A percentile compares a stretch with the other conserved stretches of the same genome.
phyloP scores from a whole-genome alignment of 2,113 vertebrate species.

The Petromus typicus region DNA sequence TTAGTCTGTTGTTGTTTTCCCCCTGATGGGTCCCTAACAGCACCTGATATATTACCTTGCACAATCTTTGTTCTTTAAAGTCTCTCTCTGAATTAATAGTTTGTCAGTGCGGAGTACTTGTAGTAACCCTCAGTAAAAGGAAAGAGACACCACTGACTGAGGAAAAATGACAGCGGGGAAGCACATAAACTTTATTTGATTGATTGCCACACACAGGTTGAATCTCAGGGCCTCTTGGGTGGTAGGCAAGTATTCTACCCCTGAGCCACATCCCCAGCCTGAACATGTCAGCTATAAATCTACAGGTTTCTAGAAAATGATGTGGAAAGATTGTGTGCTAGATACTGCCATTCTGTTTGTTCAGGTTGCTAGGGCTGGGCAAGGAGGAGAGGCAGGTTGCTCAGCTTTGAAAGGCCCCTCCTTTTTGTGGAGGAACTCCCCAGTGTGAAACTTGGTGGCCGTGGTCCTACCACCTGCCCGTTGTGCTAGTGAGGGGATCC shows the following conservation, averaged over 20 bases:
- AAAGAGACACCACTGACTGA: background rate
- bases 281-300: background rate
- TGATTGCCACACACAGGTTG: background rate
- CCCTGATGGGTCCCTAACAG: background rate
- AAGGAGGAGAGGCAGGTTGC: background rate
- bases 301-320: background rate
- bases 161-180: background rate
- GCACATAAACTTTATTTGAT: background rate
- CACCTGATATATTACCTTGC: background rate
- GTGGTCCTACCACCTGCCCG: background rate
- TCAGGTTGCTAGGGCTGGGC: background rate
- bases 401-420: background rate
- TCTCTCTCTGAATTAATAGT: background rate
- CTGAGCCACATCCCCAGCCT: background rate
- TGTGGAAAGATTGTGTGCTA: background rate
- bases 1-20: background rate
- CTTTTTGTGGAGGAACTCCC: background rate
- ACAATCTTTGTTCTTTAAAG: background rate
- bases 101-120: background rate
- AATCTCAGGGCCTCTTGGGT: background rate
- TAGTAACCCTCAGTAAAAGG: background rate
- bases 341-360: background rate
- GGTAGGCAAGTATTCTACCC: background rate
- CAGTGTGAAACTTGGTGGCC: background rate
- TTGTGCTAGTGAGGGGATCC: background rate